Evolutionary conservation across 2,888 invertebrate species (phyloP).

Genomic region (Acleris emargana): DNA sequence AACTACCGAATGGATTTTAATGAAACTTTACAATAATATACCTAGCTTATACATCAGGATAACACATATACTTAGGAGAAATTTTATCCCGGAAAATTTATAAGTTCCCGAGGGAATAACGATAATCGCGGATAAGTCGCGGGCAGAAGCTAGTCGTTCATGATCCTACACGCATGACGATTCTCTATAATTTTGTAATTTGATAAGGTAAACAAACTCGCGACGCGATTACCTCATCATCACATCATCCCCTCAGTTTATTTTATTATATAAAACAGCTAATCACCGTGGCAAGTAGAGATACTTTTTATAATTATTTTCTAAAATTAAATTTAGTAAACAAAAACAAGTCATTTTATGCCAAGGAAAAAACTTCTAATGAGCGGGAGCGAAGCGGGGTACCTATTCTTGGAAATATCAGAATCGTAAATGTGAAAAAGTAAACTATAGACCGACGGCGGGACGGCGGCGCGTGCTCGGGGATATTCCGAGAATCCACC

Average conservation of each 20-base stretch:
- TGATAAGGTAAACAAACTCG: too few species aligned
- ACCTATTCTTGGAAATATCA: constrained; percentile 71
- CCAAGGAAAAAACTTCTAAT: constrained; percentile 41
- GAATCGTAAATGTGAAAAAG: constrained; percentile 73
- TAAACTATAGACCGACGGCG: constrained; percentile 50
- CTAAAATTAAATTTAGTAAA: constrained; percentile 12
- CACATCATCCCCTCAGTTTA: background rate
- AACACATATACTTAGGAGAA: too few species aligned
- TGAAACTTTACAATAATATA: too few species aligned
- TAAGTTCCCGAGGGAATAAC: too few species aligned
- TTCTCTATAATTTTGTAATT: too few species aligned
- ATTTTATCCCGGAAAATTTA: too few species aligned
- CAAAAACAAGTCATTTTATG: background rate
- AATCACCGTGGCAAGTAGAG: background rate
- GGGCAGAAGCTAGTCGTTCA: too few species aligned
- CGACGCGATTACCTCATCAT: too few species aligned
- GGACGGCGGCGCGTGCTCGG: constrained; percentile 59
- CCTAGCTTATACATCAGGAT: too few species aligned
- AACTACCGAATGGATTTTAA: too few species aligned
- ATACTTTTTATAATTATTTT: background rate
- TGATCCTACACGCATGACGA: too few species aligned
- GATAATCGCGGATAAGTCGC: too few species aligned
- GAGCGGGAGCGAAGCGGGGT: constrained; percentile 49
- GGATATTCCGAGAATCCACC: constrained; percentile 70
- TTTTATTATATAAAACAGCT: background rate